Base-by-base conservation (phyloP, 30 jellyfish, hydroid and myxozoan species). In the Aurelia aurita region DNA sequence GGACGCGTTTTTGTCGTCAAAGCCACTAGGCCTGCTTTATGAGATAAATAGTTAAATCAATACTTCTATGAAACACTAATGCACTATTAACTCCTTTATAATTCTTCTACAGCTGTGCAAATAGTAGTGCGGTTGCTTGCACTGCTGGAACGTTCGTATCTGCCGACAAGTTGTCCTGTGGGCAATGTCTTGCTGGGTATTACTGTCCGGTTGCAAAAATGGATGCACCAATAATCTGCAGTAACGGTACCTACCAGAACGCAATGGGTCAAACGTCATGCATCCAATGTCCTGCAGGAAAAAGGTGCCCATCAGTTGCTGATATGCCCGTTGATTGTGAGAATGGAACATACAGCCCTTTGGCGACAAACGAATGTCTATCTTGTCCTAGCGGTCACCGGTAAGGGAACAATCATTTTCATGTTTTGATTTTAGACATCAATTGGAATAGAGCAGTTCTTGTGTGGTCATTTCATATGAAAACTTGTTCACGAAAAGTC, bases 201-300 rank as follows among this genome's bases (percentile, higher is more conserved):
- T 77, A 69, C 55, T 78, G 92, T 28, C 91, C 96, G 8, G 72
- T 58, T 65, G 96, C 72, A 26, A 89, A 79, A 47, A 66, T 93
- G 47, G 90, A 54, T 47, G 88, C 85, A 25, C 95, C 99, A 31
- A 29, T 80, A 12, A 35, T 73, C 3, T 94, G 99, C 44, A 73
- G 54, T 22, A 94, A 94, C 54, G 96, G 99, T 29, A 94, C 99
- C 18, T 94, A 94, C 54, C 99, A 94, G 66, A 86, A 94, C 53
- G 87, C 58, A 11, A 84, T 95, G 11, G 89, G 88, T 45, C 96
- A 84, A 66, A 21, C 77, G 2, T 47, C 90, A 9, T 94, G 99
- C 68, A 10, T 73, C 7, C 72, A 13, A 10, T 94, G 99, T 59
- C 99, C 99, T 10, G 95, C 95, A 47, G 99, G 99, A 2, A 35